Evolutionary conservation across 1,140 invertebrate species (phyloP).

Genomic region (Bombus cullumanus): DNA sequence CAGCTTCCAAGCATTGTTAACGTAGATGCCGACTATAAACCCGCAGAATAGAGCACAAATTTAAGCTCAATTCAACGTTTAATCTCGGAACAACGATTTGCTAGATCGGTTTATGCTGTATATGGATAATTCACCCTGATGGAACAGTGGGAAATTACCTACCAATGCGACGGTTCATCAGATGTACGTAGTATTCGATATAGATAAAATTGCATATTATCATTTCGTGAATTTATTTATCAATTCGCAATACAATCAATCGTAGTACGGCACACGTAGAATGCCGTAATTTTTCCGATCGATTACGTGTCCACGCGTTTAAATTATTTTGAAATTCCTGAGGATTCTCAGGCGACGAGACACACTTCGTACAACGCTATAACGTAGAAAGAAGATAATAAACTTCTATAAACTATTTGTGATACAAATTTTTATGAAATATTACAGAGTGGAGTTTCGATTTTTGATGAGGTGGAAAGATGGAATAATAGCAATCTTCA

Average conservation of each 20-base stretch:
- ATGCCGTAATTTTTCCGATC: neutral
- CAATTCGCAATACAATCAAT: neutral
- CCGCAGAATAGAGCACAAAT: constrained; percentile 28
- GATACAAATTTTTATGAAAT: neutral
- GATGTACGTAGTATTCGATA: neutral
- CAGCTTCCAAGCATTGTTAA: constrained; percentile 54
- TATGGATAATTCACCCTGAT: constrained; percentile 15
- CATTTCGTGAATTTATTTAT: neutral
- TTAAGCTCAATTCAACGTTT: constrained; percentile 53
- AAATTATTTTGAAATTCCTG: neutral
- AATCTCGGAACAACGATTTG: constrained; percentile 19
- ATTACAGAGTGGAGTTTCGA: neutral
- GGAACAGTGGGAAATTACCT: constrained; percentile 1
- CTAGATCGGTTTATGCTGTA: constrained; percentile 31
- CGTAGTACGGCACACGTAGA: no score
- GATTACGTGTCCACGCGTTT: no score
- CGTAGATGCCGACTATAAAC: constrained; percentile 24
- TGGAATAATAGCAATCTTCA: neutral
- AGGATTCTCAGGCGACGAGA: no score
- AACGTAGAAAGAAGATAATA: neutral
- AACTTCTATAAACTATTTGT: no score
- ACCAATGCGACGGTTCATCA: constrained; percentile 7
- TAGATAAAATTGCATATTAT: neutral
- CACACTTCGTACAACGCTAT: neutral
- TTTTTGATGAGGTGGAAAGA: neutral